A percentile compares a stretch with the other conserved stretches of the same genome.
These are phyloP conservation scores for Propithecus perrieri DNA, from an alignment of 2,797 vertebrate genomes.

Conservation along the genomic window DNA sequence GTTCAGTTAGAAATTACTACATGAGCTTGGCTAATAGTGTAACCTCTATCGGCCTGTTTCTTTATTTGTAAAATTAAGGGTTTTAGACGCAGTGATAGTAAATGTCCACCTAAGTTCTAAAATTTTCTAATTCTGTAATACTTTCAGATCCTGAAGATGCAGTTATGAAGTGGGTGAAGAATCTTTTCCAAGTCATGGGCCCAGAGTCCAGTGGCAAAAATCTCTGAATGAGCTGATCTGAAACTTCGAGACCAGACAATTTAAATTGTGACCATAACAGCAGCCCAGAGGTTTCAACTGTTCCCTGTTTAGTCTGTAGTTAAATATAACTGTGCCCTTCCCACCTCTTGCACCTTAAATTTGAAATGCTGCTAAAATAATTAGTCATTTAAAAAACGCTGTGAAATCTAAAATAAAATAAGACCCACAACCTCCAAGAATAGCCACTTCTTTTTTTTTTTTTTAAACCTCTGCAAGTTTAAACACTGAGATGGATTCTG, in stretches of 20 bases:
- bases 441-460: neutral
- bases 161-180: neutral
- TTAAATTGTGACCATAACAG: neutral
- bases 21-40: neutral
- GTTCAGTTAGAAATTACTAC: neutral
- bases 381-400: neutral
- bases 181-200: neutral
- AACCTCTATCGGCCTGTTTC: neutral
- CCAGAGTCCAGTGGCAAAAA: neutral
- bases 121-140: neutral
- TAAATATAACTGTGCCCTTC: neutral
- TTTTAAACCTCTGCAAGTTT: neutral
- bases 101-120: neutral
- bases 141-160: neutral
- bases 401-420: neutral
- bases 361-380: neutral
- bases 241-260: neutral
- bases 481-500: constrained; percentile 35
- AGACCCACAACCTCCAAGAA: neutral
- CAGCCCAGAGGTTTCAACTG: fast-evolving
- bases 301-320: neutral
- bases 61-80: neutral
- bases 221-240: neutral
- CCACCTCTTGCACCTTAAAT: neutral
- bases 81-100: neutral